Conservation (phyloP, 2,797 vertebrate species). For the Luscinia luscinia region DNA sequence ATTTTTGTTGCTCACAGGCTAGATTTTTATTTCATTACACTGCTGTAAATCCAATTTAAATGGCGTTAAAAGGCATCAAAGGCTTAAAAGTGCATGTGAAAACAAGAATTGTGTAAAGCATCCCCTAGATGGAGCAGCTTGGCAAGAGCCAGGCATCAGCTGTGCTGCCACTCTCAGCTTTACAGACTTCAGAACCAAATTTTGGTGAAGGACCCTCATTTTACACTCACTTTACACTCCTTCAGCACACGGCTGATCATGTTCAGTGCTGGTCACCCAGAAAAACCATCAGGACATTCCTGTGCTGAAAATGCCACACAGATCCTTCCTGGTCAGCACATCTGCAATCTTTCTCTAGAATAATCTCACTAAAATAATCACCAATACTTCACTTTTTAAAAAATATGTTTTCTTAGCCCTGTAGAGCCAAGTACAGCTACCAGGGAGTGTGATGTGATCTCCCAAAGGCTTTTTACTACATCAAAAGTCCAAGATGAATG, state of each 20-base stretch:
- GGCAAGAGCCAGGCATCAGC: not conserved
- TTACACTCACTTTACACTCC: not conserved
- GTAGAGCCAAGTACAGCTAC: not conserved
- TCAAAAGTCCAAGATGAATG: not conserved
- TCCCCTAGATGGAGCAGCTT: constrained; percentile 61
- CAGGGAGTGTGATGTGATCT: not conserved
- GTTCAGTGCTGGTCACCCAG: not conserved
- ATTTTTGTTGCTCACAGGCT: not conserved
- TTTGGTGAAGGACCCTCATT: not conserved
- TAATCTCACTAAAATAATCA: not conserved
- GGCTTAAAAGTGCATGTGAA: not conserved
- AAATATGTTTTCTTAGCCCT: not conserved
- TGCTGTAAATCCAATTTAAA: not conserved
- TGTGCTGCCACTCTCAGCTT: not conserved
- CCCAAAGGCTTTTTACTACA: not conserved
- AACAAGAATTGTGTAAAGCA: not conserved
- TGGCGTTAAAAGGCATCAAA: not conserved
- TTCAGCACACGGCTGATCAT: not conserved
- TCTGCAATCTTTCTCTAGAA: not conserved
- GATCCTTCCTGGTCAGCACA: not conserved
- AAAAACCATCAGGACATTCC: not conserved
- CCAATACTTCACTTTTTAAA: rapidly evolving
- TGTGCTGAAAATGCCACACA: not conserved
- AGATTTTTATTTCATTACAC: not conserved
- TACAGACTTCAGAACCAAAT: not conserved